These are phyloP conservation scores for Crotalus tigris DNA, from an alignment of 2,113 vertebrate genomes.

Conservation along the genomic window DNA sequence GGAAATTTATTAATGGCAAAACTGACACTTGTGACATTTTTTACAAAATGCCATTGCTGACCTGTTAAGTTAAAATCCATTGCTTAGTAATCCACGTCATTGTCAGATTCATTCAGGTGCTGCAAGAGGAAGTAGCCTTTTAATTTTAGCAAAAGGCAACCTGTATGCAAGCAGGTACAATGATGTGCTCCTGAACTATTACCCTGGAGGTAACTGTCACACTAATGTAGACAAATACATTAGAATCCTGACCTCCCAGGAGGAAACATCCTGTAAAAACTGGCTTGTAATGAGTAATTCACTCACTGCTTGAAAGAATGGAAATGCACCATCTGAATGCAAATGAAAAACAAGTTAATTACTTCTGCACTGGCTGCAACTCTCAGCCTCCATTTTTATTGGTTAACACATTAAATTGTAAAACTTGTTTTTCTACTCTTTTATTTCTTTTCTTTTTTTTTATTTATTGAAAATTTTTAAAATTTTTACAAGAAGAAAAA, in stretches of 20 bases:
- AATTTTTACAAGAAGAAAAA: no score
- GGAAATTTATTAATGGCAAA: constrained; percentile 53
- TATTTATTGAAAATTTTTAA: no score
- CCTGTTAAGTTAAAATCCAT: constrained; percentile 41
- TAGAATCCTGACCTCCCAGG: constrained; percentile 17
- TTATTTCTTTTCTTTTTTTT: background rate
- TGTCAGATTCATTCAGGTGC: constrained; percentile 22
- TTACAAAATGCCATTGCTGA: constrained; percentile 41
- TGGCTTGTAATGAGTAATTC: background rate
- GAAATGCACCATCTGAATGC: constrained; percentile 2
- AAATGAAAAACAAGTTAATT: constrained; percentile 19
- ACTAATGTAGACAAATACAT: constrained; percentile 11
- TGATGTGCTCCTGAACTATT: background rate
- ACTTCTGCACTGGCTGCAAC: background rate
- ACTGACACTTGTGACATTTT: constrained; percentile 49
- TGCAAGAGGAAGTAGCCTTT: constrained; percentile 10
- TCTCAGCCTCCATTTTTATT: background rate
- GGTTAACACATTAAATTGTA: background rate
- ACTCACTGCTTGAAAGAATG: background rate
- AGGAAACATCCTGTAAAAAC: constrained; percentile 31
- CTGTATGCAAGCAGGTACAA: constrained; percentile 6
- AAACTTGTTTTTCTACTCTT: background rate
- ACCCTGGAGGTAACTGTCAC: background rate
- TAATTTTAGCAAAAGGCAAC: constrained; percentile 23
- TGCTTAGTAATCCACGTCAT: constrained; percentile 26